Base-by-base conservation (phyloP, 2,888 invertebrate species). In the Drosophila mettleri region DNA sequence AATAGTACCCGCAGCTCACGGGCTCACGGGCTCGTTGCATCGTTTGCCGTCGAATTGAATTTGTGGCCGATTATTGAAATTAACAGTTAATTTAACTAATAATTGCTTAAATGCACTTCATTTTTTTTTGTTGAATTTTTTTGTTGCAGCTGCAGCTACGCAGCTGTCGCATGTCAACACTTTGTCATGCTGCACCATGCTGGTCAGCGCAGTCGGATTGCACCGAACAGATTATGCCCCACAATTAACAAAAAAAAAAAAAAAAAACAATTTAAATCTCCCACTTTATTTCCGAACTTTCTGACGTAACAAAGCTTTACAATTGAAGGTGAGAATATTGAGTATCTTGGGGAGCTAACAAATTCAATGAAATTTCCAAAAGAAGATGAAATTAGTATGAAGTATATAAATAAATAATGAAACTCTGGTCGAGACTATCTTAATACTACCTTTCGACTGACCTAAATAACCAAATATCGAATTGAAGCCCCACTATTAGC, bases 11-110 rank as follows among this genome's bases (percentile, higher is more conserved):
- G 62, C 66, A 54, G 36, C 39, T 24, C 31, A 5, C 14, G 41
- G 16, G 38, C 46, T 39, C 33, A 48, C 2, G 6, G 31, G 12
- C n/a, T n/a, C n/a, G n/a, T n/a, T n/a, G n/a, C n/a, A n/a, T n/a
- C n/a, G n/a, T n/a, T n/a, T n/a, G n/a, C n/a, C 4, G 31, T 12
- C 12, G 16, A 18, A 29, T 16, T 18, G 27, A 10, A 24, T 31
- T 59, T 62, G 24, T 36, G 43, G 61, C 59, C 43, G 69, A 34
- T 66, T 71, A 82, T 71, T 76, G 76, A 79, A 83, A 86, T 83
- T 80, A 84, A 86, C 88, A 77, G 74, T 86, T 77, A 83, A 86
- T 88, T 86, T 74, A 74, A 86, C 66, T 73, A 74, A 83, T 83
- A 77, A 80, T 88, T 83, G 86, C 48, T 82, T 82, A 73, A 74